phyloP scores from a whole-genome alignment of 2,797 vertebrate genomes.

The Mormyrops boulengeri region DNA sequence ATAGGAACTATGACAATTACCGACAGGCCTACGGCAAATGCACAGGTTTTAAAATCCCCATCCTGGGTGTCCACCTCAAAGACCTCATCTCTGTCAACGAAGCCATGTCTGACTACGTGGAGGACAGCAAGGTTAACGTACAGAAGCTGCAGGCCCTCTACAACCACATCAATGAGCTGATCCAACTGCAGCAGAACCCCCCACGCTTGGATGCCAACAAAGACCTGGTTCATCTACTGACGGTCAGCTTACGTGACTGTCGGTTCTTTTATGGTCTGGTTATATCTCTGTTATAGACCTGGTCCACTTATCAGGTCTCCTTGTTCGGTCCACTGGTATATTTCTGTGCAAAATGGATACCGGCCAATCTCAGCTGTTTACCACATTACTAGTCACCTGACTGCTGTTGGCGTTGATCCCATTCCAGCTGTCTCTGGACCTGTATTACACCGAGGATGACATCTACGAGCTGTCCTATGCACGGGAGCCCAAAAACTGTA shows the following conservation, averaged over 20 bases:
- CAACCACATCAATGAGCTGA: conserved; percentile 83
- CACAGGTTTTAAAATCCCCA: conserved; percentile 85
- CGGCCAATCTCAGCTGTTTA: not conserved
- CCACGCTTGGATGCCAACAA: conserved; percentile 86
- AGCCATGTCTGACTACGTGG: conserved; percentile 84
- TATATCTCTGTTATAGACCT: not conserved
- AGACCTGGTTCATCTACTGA: conserved; percentile 88
- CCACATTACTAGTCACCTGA: conserved; percentile 16
- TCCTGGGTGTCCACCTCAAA: conserved; percentile 89
- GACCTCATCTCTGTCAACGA: conserved; percentile 88
- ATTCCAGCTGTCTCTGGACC: conserved; percentile 82
- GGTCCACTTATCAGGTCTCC: not conserved
- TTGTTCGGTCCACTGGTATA: not conserved
- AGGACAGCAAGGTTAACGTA: conserved; percentile 83
- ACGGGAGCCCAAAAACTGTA: conserved; percentile 83
- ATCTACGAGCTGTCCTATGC: conserved; percentile 94
- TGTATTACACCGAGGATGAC: conserved; percentile 93
- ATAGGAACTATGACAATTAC: conserved; percentile 89
- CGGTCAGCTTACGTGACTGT: conserved; percentile 59
- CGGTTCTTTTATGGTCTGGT: not conserved
- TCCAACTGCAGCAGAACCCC: conserved; percentile 83
- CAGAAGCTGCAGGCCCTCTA: conserved; percentile 86
- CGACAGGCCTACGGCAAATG: conserved; percentile 78
- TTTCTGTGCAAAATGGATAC: not conserved
- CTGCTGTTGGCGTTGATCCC: conserved; percentile 20